These are phyloP conservation scores for Anneissia japonica DNA, from an alignment of 35 echinoderm and acorn worm genomes.

Conservation along the genomic window DNA sequence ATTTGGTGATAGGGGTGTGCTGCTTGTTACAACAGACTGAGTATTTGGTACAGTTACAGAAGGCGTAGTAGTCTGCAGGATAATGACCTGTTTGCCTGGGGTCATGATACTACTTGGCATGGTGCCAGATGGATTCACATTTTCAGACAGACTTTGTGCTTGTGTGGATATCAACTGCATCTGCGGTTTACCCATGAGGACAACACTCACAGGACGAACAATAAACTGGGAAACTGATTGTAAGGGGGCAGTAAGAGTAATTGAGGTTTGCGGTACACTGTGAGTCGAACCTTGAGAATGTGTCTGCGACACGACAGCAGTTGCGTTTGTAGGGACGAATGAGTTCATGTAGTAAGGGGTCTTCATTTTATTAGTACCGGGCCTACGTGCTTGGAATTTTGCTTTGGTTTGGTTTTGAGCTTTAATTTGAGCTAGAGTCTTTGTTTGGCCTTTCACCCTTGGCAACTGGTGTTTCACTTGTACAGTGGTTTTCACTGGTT, in stretches of 20 bases:
- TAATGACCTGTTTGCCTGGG: not conserved
- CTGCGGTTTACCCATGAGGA: not conserved
- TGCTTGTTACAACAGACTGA: not conserved
- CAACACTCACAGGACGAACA: not conserved
- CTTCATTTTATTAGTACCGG: conserved; percentile 18
- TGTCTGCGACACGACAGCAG: conserved; percentile 15
- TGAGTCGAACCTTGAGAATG: not conserved
- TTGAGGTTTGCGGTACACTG: not conserved
- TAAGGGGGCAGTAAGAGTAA: not conserved
- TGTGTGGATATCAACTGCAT: not conserved
- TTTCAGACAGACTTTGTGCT: not conserved
- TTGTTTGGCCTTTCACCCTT: conserved; percentile 55
- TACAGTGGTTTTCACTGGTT: not conserved
- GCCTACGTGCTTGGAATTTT: conserved; percentile 25
- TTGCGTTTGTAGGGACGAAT: conserved; percentile 82
- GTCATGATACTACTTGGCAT: not conserved
- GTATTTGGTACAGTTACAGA: not conserved
- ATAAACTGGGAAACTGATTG: not conserved
- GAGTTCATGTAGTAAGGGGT: conserved; percentile 66
- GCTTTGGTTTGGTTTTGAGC: conserved; percentile 59
- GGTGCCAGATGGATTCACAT: not conserved
- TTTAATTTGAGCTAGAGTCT: conserved; percentile 95
- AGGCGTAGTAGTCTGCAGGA: not conserved
- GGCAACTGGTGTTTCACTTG: not conserved
- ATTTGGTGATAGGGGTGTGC: not conserved